Conservation (phyloP, 1,140 invertebrate species). For the Drosophila tristis region DNA sequence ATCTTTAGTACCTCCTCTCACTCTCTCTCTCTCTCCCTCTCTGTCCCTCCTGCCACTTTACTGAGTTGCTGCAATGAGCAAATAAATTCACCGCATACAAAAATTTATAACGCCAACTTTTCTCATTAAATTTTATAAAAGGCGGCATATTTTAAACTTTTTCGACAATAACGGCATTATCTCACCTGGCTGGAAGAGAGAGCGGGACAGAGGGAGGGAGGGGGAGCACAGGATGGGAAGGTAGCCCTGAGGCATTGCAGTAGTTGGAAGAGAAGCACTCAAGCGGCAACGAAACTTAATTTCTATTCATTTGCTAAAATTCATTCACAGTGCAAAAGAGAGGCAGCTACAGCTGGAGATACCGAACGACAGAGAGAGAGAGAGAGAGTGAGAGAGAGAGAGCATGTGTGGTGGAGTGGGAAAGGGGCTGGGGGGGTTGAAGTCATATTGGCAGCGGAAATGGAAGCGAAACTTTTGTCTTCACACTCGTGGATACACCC, state of each 20-base stretch:
- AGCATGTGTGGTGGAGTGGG: too few species aligned
- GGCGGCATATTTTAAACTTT: slow-evolving; percentile 82
- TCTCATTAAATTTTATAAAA: slow-evolving; percentile 83
- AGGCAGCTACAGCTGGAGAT: not conserved
- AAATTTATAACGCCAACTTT: slow-evolving; percentile 82
- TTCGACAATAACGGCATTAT: slow-evolving; percentile 79
- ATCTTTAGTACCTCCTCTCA: not conserved
- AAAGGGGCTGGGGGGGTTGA: too few species aligned
- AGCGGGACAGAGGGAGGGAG: not conserved
- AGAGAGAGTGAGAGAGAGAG: slow-evolving; percentile 3
- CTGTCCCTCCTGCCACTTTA: not conserved
- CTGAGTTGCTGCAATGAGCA: slow-evolving; percentile 53
- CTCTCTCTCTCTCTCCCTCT: not conserved
- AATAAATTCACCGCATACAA: slow-evolving; percentile 81
- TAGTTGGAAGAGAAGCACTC: slow-evolving; percentile 63
- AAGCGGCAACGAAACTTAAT: slow-evolving; percentile 79
- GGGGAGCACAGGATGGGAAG: not conserved
- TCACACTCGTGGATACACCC: slow-evolving; percentile 62
- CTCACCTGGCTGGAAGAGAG: slow-evolving; percentile 57
- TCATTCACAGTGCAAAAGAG: slow-evolving; percentile 52
- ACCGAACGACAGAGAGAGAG: not conserved
- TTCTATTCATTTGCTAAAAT: slow-evolving; percentile 81
- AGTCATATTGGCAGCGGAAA: slow-evolving; percentile 81
- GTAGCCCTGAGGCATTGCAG: slow-evolving; percentile 53
- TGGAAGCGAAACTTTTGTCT: slow-evolving; percentile 80